Evolutionary conservation across 2,797 vertebrate genomes (phyloP), one percentile per base, ranked within the genome.

Genomic region (Leucoraja ocellata): DNA sequence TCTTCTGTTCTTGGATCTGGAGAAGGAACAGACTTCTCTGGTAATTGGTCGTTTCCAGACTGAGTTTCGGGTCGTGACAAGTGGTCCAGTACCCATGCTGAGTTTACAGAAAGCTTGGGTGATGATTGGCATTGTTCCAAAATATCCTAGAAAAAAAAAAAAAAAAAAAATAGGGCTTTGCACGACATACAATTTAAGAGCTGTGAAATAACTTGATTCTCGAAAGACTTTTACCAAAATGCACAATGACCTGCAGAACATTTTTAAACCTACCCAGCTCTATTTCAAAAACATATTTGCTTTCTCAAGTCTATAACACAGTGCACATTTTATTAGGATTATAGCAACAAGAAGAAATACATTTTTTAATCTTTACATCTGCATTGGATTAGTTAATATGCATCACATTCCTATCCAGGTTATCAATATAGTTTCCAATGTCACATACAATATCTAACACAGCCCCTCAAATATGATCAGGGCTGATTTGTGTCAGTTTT

Each of bases 31-130:
- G 23, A 93, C 39, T 94, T 93, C 90, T 92, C 71, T 36, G 36
- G 71, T 1, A 92, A 10, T 71, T 92, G 36, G 39, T 76, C 71
- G 54, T 76, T 39, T 28, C 39, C 36, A n/a, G 32, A 84, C 0
- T 0, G 10, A 0, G 36, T 94, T 9, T 95, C 74, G 93, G 93
- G 63, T 54, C 93, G 93, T 0, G 78, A 11, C 18, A 96, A 32
- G 9, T 94, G 96, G 88, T 96, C 96, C 3, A 97, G 94, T 23
- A 97, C 95, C 96, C 95, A 96, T 58, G 95, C 96, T 0, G 95
- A 95, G 18, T 95, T 96, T 0, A 94, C 28, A 0, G 97, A 96
- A 0, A 97, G 95, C 94, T 94, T 94, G 0, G 95, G 94, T 32
- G 95, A 94, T 0, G 95, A 84, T 54, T 95, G 93, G 1, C 95